Evolutionary conservation across 2,113 vertebrate species (phyloP).

Genomic region (Thermophis baileyi): DNA sequence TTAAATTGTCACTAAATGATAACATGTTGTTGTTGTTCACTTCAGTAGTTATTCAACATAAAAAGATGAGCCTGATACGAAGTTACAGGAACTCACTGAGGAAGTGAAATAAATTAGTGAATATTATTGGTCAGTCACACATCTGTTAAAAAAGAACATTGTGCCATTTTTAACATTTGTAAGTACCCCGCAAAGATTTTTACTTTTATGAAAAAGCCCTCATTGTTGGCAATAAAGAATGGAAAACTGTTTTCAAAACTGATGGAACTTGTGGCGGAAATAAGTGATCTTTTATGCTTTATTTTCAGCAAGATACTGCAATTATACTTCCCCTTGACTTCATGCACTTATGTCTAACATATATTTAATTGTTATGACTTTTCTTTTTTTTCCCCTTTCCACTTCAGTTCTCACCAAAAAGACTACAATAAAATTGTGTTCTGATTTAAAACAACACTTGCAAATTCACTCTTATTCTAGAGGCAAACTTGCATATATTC

Average conservation of each 20-base stretch:
- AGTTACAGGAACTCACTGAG: not conserved
- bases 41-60: not conserved
- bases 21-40: not conserved
- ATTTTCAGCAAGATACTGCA: not conserved
- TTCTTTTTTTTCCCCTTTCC: not conserved
- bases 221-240: not conserved
- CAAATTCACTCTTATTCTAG: not conserved
- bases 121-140: not conserved
- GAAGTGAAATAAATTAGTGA: not conserved
- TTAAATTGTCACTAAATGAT: not conserved
- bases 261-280: not conserved
- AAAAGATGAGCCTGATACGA: not conserved
- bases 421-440: not conserved
- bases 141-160: not conserved
- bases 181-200: not conserved
- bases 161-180: not conserved
- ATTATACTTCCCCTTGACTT: not conserved
- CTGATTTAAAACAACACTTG: not conserved
- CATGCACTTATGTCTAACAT: not conserved
- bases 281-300: not conserved
- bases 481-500: not conserved
- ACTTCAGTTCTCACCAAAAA: not conserved
- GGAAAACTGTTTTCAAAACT: not conserved
- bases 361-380: not conserved
- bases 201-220: not conserved